Percentiles rank a stretch among this genome's conserved stretches.
Evolutionary conservation across 1,140 invertebrate species (phyloP).

Genomic region (Atta colombica): DNA sequence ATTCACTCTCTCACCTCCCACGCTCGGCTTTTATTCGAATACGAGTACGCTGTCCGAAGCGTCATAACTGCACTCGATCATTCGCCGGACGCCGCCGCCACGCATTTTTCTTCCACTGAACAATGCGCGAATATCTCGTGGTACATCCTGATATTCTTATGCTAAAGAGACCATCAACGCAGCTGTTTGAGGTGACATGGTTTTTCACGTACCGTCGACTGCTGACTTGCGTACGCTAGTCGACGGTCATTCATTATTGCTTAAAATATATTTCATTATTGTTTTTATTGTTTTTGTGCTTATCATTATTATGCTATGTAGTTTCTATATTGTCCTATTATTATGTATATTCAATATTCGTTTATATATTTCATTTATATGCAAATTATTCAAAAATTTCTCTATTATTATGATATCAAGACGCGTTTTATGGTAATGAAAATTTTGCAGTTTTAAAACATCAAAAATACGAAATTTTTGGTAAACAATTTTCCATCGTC

Average conservation of each 20-base stretch:
- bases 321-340: background rate
- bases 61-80: slow-evolving; percentile 78
- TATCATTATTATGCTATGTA: background rate
- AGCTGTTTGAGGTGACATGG: slow-evolving; percentile 64
- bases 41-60: slow-evolving; percentile 72
- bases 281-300: background rate
- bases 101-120: slow-evolving; percentile 73
- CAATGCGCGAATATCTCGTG: slow-evolving; percentile 64
- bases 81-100: slow-evolving; percentile 68
- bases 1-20: slow-evolving; percentile 77
- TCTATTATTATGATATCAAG: background rate
- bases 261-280: background rate
- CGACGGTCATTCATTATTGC: background rate
- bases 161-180: slow-evolving; percentile 72
- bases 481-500: slow-evolving; percentile 9
- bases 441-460: background rate
- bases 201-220: slow-evolving; percentile 68
- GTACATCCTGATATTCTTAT: slow-evolving; percentile 69
- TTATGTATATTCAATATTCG: background rate
- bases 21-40: slow-evolving; percentile 74
- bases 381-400: slow-evolving; percentile 3
- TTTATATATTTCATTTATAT: background rate
- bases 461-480: slow-evolving; percentile 2
- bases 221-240: slow-evolving; percentile 49
- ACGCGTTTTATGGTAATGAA: background rate